Percentiles rank a stretch among this genome's conserved stretches.
Evolutionary conservation across 2,113 vertebrate species (phyloP).

Genomic region (Todiramphus saurophagus): DNA sequence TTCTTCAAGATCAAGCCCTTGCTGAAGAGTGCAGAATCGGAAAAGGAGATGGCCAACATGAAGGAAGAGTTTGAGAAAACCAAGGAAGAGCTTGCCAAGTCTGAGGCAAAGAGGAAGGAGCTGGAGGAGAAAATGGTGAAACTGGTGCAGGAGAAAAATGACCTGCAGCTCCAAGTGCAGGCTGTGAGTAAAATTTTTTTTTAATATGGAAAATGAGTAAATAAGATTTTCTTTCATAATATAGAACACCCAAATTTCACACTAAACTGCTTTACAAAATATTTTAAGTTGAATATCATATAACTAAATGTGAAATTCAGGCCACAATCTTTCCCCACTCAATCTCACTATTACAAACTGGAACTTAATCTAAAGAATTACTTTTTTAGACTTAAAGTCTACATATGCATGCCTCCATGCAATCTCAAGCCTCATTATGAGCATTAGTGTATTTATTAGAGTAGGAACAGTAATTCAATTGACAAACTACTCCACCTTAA

Average conservation of each 20-base stretch:
- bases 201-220: background rate
- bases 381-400: background rate
- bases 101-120: constrained; percentile 84
- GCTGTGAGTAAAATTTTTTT: constrained; percentile 69
- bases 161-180: constrained; percentile 86
- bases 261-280: background rate
- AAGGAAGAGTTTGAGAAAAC: constrained; percentile 86
- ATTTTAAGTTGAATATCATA: background rate
- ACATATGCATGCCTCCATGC: background rate
- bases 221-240: background rate
- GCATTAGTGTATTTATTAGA: background rate
- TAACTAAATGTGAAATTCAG: background rate
- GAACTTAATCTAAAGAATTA: background rate
- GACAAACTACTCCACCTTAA: background rate
- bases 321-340: background rate
- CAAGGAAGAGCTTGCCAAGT: constrained; percentile 85
- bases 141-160: constrained; percentile 82
- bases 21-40: constrained; percentile 82
- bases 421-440: background rate
- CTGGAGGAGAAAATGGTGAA: constrained; percentile 86
- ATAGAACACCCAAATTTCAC: background rate
- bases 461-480: background rate
- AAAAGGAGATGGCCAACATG: constrained; percentile 89
- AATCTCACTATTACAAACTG: fast-evolving
- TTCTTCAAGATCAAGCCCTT: constrained; percentile 86